Conservation (phyloP, 2,113 vertebrate species). For the Solenodon paradoxus region DNA sequence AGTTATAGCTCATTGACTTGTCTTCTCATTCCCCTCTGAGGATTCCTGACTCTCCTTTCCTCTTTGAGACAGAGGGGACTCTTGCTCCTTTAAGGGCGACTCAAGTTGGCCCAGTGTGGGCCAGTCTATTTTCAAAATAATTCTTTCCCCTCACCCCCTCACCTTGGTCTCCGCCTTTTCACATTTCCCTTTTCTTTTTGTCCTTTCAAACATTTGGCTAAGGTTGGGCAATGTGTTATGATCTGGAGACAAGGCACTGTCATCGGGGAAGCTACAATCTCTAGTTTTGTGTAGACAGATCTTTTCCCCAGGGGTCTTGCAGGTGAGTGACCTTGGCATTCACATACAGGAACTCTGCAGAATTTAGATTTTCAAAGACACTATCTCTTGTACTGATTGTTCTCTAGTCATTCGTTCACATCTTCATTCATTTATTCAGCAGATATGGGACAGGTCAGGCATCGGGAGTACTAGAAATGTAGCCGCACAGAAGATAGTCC, state of each 20-base stretch:
- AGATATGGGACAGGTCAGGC: not conserved
- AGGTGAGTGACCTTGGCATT: not conserved
- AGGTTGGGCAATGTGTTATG: not conserved
- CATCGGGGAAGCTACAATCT: not conserved
- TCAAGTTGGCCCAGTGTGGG: not conserved
- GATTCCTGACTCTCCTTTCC: not conserved
- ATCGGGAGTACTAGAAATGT: fast-evolving
- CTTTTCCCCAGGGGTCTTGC: not conserved
- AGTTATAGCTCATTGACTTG: not conserved
- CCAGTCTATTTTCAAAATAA: not conserved
- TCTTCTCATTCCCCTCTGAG: not conserved
- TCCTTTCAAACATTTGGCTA: not conserved
- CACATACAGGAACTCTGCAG: not conserved
- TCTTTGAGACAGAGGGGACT: not conserved
- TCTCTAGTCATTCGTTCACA: not conserved
- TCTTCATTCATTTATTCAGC: not conserved
- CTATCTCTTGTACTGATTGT: not conserved
- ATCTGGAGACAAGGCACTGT: not conserved
- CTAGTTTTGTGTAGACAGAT: not conserved
- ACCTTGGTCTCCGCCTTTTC: not conserved
- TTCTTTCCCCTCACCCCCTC: not conserved
- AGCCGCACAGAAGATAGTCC: fast-evolving
- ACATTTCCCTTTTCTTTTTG: not conserved
- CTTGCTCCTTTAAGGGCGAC: not conserved
- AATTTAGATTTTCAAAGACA: not conserved